Conservation (phyloP, 1,140 invertebrate genomes). For the Bombus waltoni region DNA sequence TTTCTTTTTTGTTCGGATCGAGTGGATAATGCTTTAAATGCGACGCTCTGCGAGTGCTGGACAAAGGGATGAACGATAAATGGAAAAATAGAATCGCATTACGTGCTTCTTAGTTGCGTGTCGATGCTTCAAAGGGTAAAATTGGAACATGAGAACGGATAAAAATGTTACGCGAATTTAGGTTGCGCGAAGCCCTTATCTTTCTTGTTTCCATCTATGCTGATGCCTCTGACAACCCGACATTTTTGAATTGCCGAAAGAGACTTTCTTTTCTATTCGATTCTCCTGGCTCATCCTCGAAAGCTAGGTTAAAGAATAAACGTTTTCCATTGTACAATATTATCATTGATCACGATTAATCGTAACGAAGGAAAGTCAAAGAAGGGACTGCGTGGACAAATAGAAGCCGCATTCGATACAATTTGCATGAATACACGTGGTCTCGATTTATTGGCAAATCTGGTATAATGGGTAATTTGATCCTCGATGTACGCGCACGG, state of each 20-base stretch:
- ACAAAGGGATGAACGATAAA: constrained; percentile 4
- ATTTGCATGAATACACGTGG: constrained; percentile 21
- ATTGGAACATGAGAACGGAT: constrained; percentile 22
- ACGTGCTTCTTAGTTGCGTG: constrained; percentile 5
- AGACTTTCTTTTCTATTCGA: not conserved
- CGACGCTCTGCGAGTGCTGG: not conserved
- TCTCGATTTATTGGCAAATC: constrained; percentile 62
- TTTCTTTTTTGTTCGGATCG: not conserved
- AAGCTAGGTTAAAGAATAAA: not conserved
- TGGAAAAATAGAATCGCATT: constrained; percentile 21
- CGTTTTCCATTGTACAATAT: not conserved
- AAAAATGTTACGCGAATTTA: constrained; percentile 15
- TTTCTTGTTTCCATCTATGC: not conserved
- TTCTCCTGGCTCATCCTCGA: not conserved
- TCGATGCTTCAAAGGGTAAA: constrained; percentile 17
- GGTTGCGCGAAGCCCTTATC: not conserved
- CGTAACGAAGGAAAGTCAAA: constrained; percentile 3
- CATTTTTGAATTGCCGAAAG: not conserved
- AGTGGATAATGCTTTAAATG: constrained; percentile 26
- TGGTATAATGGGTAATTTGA: constrained; percentile 77
- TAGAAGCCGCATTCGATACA: not conserved
- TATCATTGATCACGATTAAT: not conserved
- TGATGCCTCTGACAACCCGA: not conserved
- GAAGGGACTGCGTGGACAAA: not conserved
- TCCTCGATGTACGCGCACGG: constrained; percentile 57